Evolutionary conservation across 2,113 vertebrate genomes (phyloP).

Genomic region (Tetrao urogallus): DNA sequence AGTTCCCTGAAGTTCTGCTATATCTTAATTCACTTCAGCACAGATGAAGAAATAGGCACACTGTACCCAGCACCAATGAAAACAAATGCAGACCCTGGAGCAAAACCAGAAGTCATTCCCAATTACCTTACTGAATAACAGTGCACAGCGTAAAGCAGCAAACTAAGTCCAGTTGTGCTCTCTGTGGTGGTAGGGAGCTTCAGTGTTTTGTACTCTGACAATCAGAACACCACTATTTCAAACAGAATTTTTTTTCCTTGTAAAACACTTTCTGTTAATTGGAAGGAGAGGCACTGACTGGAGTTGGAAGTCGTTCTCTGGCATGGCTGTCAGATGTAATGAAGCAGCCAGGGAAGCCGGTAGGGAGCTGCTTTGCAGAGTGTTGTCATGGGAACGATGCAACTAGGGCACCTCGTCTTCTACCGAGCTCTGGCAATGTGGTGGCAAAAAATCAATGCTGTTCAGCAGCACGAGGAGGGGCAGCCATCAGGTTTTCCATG

Average conservation of each 20-base stretch:
- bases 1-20: background rate
- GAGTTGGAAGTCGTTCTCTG: background rate
- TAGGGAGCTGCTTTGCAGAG: slow-evolving; percentile 17
- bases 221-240: background rate
- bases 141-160: background rate
- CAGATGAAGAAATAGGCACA: background rate
- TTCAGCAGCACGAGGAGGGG: background rate
- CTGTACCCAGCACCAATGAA: background rate
- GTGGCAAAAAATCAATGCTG: background rate
- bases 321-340: background rate
- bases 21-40: background rate
- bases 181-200: background rate
- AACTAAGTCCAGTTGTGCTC: background rate
- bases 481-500: background rate
- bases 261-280: background rate
- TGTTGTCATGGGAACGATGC: slow-evolving; percentile 72
- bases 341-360: background rate
- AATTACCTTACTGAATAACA: background rate
- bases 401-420: slow-evolving; percentile 50
- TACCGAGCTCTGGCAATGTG: background rate
- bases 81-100: background rate
- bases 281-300: background rate
- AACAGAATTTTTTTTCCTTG: background rate
- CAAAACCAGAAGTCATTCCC: background rate
- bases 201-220: background rate